Base-by-base conservation (phyloP, 92 coral and sea anemone species). In the Ricordea florida region DNA sequence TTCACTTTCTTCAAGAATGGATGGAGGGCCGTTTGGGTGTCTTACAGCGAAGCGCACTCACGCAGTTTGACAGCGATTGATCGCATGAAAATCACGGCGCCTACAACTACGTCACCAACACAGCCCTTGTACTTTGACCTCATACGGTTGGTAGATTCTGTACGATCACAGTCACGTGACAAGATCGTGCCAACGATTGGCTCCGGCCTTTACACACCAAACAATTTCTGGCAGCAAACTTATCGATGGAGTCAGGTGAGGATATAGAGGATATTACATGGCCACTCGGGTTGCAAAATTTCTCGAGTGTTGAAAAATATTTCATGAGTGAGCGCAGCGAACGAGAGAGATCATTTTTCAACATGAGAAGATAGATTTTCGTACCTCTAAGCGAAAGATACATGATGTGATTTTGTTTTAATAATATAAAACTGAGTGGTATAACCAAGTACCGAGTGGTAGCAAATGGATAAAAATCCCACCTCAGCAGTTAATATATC, bases 161-260 rank as follows among this genome's bases (percentile, higher is more conserved):
- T 80, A 6, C 11, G 6, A 4, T 29, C 27, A 18, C 64, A 45
- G 42, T 69, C 79, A 34, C 79, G 86, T 69, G 86, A 80, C 23
- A 16, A 60, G 6, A 51, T 80, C 10, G 71, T 80, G 14, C 86
- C 80, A 49, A 66, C 86, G 1, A 71, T 69, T 32, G 37, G 9
- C 28, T 36, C 28, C 6, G 43, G 25, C 16, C 34, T 44, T 29
- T 79, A 79, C 79, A 16, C 29, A 0, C 52, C 66, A 48, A 69
- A 65, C 23, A 25, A 48, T 5, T 57, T 72, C 56, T 80, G 86
- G 86, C 69, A 62, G 69, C 69, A 62, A 41, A 62, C 86, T 4
- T 70, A 80, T 27, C 74, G 55, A 33, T 80, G 79, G 79, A 60
- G 86, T 50, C 62, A 49, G 51, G 63, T 80, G 10, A 14, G 52